phyloP scores from a whole-genome alignment of 2,888 invertebrate species.

The Hyposoter didymator region DNA sequence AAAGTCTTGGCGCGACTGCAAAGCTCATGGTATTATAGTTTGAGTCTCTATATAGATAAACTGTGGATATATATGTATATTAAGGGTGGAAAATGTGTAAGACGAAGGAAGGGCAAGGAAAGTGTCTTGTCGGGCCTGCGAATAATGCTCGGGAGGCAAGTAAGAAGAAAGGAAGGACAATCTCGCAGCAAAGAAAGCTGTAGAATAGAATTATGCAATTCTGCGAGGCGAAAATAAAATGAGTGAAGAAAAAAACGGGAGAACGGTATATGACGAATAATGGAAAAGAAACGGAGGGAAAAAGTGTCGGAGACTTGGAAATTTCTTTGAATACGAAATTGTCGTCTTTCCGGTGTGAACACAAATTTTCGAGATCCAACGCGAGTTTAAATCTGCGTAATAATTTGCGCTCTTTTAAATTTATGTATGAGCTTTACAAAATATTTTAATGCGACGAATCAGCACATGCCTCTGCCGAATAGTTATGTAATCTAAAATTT shows the following conservation, averaged over 20 bases:
- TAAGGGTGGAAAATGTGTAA: neutral
- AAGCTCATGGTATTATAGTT: constrained; percentile 50
- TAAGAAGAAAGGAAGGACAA: constrained; percentile 34
- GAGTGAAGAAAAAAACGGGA: neutral
- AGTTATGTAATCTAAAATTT: too few relatives aligned
- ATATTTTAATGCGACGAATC: neutral
- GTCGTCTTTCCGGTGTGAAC: neutral
- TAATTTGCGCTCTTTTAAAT: neutral
- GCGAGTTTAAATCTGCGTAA: neutral
- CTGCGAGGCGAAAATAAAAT: constrained; percentile 15
- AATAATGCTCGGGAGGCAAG: constrained; percentile 47
- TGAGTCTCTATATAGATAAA: constrained; percentile 8
- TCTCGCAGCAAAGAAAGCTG: constrained; percentile 13
- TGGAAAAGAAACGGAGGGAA: constrained; percentile 11
- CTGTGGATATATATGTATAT: neutral
- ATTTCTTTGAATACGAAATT: constrained; percentile 32
- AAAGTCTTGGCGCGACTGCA: constrained; percentile 35
- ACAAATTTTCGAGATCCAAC: neutral
- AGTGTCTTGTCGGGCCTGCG: constrained; percentile 36
- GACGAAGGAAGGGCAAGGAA: constrained; percentile 4
- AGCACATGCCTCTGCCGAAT: too few relatives aligned
- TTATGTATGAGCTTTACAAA: neutral
- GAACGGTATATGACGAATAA: constrained; percentile 2
- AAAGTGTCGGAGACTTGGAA: neutral
- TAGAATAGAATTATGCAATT: constrained; percentile 36